Evolutionary conservation across 1,140 invertebrate species (phyloP).

Genomic region (Brachionus sp.): DNA sequence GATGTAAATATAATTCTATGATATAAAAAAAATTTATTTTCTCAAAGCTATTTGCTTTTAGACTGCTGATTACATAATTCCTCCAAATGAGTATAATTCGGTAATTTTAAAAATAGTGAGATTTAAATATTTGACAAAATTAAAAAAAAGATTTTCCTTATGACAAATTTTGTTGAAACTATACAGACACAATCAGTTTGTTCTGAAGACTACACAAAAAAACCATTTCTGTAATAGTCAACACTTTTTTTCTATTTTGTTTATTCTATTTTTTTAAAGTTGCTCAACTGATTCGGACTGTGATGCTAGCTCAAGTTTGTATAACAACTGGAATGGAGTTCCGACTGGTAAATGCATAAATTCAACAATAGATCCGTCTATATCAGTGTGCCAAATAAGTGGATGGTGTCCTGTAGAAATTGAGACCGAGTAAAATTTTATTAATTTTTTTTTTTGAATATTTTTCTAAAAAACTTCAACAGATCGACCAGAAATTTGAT

Average conservation of each 20-base stretch:
- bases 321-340: constrained; percentile 51
- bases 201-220: constrained; percentile 56
- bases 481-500: constrained; percentile 39
- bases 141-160: constrained; percentile 62
- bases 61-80: constrained; percentile 63
- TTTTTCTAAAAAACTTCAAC: not conserved
- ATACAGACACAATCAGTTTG: constrained; percentile 60
- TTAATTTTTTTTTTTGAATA: not conserved
- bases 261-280: not conserved
- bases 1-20: not conserved
- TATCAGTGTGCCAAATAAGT: constrained; percentile 59
- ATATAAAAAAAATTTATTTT: not conserved
- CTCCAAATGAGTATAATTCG: constrained; percentile 63
- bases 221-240: not conserved
- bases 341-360: constrained; percentile 60
- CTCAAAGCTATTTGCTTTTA: constrained; percentile 51
- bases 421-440: constrained; percentile 12
- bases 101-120: not conserved
- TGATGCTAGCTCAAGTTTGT: not conserved
- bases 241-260: not conserved
- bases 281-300: constrained; percentile 21
- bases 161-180: constrained; percentile 64
- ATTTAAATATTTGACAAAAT: not conserved
- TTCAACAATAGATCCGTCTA: constrained; percentile 46
- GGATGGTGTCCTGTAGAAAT: constrained; percentile 62